Conservation (phyloP, 2,797 vertebrate genomes). For the Enteromius viviparus region DNA sequence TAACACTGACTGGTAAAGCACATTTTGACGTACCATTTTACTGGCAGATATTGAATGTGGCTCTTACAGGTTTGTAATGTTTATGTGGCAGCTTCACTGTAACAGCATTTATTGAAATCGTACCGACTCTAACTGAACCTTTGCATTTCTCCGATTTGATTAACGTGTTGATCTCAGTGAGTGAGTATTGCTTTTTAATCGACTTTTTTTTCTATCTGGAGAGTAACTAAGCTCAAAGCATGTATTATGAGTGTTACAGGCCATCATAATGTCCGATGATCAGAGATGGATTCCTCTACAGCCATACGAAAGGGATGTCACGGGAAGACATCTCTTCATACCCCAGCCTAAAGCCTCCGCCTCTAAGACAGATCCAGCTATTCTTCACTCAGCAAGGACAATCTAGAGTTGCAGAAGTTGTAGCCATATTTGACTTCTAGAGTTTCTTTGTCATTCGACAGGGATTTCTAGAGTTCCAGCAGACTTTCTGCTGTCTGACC, state of each 20-base stretch:
- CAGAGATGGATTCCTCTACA: slow-evolving; percentile 36
- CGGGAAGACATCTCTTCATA: slow-evolving; percentile 31
- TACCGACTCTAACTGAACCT: slow-evolving; percentile 27
- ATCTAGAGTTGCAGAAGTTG: slow-evolving; percentile 44
- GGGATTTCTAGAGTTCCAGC: slow-evolving; percentile 25
- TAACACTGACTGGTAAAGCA: slow-evolving; percentile 25
- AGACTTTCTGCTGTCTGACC: slow-evolving; percentile 21
- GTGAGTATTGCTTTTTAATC: slow-evolving; percentile 30
- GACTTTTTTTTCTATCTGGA: slow-evolving; percentile 27
- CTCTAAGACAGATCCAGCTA: slow-evolving; percentile 25
- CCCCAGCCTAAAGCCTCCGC: slow-evolving; percentile 30
- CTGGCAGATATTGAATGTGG: slow-evolving; percentile 46
- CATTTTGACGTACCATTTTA: slow-evolving; percentile 31
- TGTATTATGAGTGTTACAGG: slow-evolving; percentile 31
- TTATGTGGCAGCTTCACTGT: slow-evolving; percentile 47
- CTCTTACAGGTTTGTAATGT: slow-evolving; percentile 43
- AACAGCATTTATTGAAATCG: slow-evolving; percentile 32
- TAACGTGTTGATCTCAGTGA: slow-evolving; percentile 40
- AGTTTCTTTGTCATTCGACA: slow-evolving; percentile 1
- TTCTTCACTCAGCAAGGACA: slow-evolving; percentile 37
- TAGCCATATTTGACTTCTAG: slow-evolving; percentile 43
- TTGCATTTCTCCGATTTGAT: slow-evolving; percentile 39
- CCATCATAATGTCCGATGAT: slow-evolving; percentile 23
- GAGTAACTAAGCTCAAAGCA: slow-evolving; percentile 29
- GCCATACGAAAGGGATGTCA: slow-evolving; percentile 39